phyloP scores from a whole-genome alignment of 2,888 invertebrate genomes.

The Argynnis bischoffii region DNA sequence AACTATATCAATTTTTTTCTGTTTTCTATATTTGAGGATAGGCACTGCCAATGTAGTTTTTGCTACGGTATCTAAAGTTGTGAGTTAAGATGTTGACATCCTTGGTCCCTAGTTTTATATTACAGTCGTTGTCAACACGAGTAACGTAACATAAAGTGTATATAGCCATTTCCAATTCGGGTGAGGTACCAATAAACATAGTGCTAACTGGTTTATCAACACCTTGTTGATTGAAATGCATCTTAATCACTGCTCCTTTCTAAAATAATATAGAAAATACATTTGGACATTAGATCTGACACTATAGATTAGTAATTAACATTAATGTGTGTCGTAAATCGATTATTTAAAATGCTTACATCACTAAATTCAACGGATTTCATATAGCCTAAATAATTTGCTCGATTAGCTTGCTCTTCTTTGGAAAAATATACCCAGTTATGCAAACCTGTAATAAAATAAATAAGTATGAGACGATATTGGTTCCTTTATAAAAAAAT shows the following conservation, averaged over 20 bases:
- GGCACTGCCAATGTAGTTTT: constrained; percentile 90
- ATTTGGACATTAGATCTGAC: background rate
- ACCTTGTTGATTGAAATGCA: constrained; percentile 87
- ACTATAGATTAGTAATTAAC: background rate
- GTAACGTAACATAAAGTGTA: constrained; percentile 93
- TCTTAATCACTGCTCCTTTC: constrained; percentile 90
- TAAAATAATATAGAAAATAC: constrained; percentile 49
- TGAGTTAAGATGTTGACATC: constrained; percentile 88
- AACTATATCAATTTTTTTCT: background rate
- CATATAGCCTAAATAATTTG: constrained; percentile 91
- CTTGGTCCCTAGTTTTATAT: constrained; percentile 87
- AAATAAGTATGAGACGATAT: background rate
- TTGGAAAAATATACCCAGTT: constrained; percentile 94
- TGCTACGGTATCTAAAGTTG: constrained; percentile 88
- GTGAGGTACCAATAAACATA: constrained; percentile 93
- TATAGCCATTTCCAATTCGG: constrained; percentile 94
- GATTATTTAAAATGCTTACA: constrained; percentile 74
- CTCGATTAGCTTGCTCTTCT: constrained; percentile 87
- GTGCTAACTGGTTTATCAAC: constrained; percentile 89
- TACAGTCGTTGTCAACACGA: constrained; percentile 88
- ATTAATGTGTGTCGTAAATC: background rate
- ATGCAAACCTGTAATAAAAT: constrained; percentile 86
- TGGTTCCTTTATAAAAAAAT: background rate
- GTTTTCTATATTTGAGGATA: constrained; percentile 88
- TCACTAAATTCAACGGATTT: constrained; percentile 87